These are phyloP conservation scores for Meleagris gallopavo DNA, from an alignment of 2,113 vertebrate genomes.

Conservation along the genomic window DNA sequence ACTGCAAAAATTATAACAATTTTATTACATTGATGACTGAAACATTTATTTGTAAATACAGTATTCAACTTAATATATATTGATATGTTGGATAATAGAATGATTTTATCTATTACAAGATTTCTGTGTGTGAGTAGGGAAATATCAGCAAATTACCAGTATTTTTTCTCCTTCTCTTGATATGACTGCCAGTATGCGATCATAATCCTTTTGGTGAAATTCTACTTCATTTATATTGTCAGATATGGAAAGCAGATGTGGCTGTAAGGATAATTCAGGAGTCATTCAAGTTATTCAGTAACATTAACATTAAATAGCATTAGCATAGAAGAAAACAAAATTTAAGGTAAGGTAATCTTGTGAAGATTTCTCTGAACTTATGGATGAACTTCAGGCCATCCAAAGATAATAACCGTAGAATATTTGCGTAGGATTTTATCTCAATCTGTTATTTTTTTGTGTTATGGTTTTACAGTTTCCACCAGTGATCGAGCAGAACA, in stretches of 20 bases:
- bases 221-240: slow-evolving; percentile 88
- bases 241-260: slow-evolving; percentile 87
- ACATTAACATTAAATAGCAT: background rate
- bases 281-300: background rate
- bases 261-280: slow-evolving; percentile 70
- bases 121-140: background rate
- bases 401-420: background rate
- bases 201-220: slow-evolving; percentile 86
- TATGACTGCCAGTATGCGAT: slow-evolving; percentile 83
- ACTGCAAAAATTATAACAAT: background rate
- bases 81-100: background rate
- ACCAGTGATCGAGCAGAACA: background rate
- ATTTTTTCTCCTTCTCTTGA: slow-evolving; percentile 91
- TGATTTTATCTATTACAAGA: background rate
- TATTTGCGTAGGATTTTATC: background rate
- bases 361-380: background rate
- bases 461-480: background rate
- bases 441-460: background rate
- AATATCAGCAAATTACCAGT: slow-evolving; percentile 69
- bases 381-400: background rate
- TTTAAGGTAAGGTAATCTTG: background rate
- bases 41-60: background rate
- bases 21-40: background rate
- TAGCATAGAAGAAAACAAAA: background rate
- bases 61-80: background rate